phyloP scores from a whole-genome alignment of 1,140 invertebrate genomes.

The Euglossa dilemma region DNA sequence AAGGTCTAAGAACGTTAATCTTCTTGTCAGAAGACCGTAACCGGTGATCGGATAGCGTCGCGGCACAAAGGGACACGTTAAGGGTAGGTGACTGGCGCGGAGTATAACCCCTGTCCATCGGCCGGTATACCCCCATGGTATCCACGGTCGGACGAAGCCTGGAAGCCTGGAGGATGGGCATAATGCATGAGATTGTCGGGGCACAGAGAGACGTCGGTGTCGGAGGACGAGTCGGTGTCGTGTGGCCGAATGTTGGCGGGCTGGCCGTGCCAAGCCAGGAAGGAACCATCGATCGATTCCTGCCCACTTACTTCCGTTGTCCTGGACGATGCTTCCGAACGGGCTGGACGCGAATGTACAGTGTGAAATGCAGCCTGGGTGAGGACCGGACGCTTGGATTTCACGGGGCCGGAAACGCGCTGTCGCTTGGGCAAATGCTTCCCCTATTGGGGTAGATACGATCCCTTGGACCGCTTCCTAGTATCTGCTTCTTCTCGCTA shows the following conservation, averaged over 20 bases:
- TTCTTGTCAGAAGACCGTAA: slow-evolving; percentile 7
- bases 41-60: slow-evolving; percentile 10
- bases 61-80: background rate
- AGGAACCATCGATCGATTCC: slow-evolving; percentile 53
- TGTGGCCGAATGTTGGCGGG: slow-evolving; percentile 32
- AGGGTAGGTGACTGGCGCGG: too few relatives aligned
- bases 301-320: slow-evolving; percentile 51
- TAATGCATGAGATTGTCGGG: slow-evolving; percentile 63
- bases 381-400: slow-evolving; percentile 37
- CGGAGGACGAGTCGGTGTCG: background rate
- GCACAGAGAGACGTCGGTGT: slow-evolving; percentile 44
- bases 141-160: slow-evolving; percentile 5
- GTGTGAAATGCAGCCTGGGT: slow-evolving; percentile 46
- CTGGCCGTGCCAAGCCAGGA: slow-evolving; percentile 37
- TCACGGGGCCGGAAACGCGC: slow-evolving; percentile 39
- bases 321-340: slow-evolving; percentile 44
- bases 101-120: background rate
- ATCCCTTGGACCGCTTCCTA: background rate
- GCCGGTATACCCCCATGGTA: slow-evolving; percentile 18
- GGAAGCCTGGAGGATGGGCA: slow-evolving; percentile 35
- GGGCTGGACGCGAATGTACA: slow-evolving; percentile 25
- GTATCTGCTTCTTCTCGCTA: background rate
- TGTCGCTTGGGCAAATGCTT: slow-evolving; percentile 61
- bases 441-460: background rate
- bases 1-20: slow-evolving; percentile 32